phyloP scores from a whole-genome alignment of 2,888 invertebrate genomes.

The Deladenus siricidicola region DNA sequence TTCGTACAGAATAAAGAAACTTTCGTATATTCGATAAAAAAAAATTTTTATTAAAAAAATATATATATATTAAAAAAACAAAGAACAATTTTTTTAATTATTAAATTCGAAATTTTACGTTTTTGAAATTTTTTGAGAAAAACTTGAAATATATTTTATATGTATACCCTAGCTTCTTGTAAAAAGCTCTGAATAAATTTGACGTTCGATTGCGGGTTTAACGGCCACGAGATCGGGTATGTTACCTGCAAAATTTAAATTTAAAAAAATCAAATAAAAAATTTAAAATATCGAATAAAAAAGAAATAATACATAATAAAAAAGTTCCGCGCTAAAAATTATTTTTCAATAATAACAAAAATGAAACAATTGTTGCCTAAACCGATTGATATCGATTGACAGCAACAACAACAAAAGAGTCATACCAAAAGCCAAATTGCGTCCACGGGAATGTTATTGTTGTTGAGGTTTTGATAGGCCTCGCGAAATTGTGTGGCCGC shows the following conservation, averaged over 20 bases:
- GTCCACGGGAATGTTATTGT: constrained; percentile 1
- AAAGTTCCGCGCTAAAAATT: too few relatives aligned
- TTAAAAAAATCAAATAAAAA: constrained; percentile 8
- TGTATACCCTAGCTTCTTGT: not conserved
- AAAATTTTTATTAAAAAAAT: too few relatives aligned
- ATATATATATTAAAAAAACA: too few relatives aligned
- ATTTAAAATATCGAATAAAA: too few relatives aligned
- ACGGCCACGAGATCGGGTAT: not conserved
- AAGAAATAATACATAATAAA: too few relatives aligned
- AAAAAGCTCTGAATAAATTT: constrained; percentile 9
- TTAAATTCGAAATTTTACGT: not conserved
- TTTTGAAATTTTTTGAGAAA: not conserved
- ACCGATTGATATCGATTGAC: too few relatives aligned
- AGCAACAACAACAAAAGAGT: too few relatives aligned
- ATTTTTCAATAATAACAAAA: too few relatives aligned
- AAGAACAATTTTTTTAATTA: not conserved
- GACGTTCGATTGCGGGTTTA: constrained; percentile 6
- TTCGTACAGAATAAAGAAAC: too few relatives aligned
- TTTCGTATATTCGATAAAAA: too few relatives aligned
- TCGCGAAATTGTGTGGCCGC: constrained; percentile 10
- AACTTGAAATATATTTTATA: too few relatives aligned
- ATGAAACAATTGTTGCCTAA: too few relatives aligned
- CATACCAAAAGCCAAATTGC: constrained; percentile 14
- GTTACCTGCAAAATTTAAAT: constrained; percentile 4
- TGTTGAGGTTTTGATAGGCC: not conserved